These are phyloP conservation scores for Melanerpes formicivorus DNA, from an alignment of 2,113 vertebrate genomes.

Conservation along the genomic window DNA sequence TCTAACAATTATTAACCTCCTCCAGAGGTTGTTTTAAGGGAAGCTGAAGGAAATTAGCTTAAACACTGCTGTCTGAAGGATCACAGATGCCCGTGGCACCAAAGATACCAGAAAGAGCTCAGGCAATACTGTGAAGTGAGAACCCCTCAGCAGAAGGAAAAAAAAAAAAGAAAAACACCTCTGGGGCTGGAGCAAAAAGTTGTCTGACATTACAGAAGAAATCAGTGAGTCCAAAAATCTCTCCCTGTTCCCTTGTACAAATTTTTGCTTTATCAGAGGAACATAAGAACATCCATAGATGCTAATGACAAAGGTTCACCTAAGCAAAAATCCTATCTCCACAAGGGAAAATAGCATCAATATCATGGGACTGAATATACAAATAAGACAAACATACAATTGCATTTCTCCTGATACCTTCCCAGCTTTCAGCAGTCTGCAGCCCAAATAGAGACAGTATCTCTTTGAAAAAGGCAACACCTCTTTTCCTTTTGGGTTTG, in stretches of 20 bases:
- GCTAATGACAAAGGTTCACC: not conserved
- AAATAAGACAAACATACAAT: not conserved
- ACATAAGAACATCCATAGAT: not conserved
- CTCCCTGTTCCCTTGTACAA: not conserved
- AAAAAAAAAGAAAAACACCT: not conserved
- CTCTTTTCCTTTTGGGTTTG: not conserved
- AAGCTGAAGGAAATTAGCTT: not conserved
- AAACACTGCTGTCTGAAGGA: not conserved
- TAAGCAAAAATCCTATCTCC: fast-evolving
- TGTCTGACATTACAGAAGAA: not conserved
- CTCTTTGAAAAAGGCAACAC: not conserved
- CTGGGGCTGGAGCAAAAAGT: not conserved
- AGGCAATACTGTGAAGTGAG: not conserved
- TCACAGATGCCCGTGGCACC: not conserved
- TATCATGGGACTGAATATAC: not conserved
- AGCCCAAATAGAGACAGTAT: not conserved
- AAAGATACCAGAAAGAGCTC: not conserved
- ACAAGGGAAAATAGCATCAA: not conserved
- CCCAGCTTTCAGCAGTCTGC: not conserved
- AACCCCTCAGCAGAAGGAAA: not conserved
- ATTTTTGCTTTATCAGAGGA: not conserved
- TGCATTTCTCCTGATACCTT: not conserved
- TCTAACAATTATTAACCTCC: not conserved
- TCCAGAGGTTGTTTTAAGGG: not conserved
- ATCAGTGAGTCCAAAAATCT: not conserved